Percentiles rank a stretch among this genome's conserved stretches.
Evolutionary conservation across 2,797 vertebrate genomes (phyloP).

Genomic region (Poecilia gillii): DNA sequence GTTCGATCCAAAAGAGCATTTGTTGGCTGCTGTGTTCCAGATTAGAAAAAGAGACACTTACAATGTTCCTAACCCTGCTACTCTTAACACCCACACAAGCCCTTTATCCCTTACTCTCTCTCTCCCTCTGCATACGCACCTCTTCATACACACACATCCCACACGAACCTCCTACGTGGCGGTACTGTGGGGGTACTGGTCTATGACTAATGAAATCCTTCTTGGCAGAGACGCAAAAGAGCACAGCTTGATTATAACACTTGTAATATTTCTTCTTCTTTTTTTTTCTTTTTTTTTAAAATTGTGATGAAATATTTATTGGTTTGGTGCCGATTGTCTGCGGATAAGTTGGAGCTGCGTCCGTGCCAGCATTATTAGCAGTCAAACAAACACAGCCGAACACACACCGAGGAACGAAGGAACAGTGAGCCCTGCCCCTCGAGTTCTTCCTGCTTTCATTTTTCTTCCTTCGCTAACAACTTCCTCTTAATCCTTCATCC

Average conservation of each 20-base stretch:
- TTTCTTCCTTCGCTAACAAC: background rate
- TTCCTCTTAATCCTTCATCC: background rate
- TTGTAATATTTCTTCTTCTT: background rate
- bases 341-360: slow-evolving; percentile 4
- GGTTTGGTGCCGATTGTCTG: background rate
- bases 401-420: slow-evolving; percentile 10
- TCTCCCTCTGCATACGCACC: background rate
- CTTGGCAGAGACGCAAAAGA: slow-evolving; percentile 34
- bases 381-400: slow-evolving; percentile 3
- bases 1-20: slow-evolving; percentile 44
- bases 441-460: background rate
- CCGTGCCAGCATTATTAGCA: background rate
- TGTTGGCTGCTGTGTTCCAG: slow-evolving; percentile 46
- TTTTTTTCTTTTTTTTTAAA: background rate
- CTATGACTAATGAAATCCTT: slow-evolving; percentile 57
- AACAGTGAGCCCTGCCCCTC: background rate
- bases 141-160: slow-evolving; percentile 1
- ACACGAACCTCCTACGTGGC: slow-evolving; percentile 47
- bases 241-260: slow-evolving; percentile 30
- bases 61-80: slow-evolving; percentile 40
- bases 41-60: slow-evolving; percentile 48
- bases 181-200: slow-evolving; percentile 20
- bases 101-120: background rate
- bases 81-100: slow-evolving; percentile 30
- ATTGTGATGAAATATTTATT: slow-evolving; percentile 11